Percentiles rank a stretch among this genome's conserved stretches.
Evolutionary conservation across 2,888 invertebrate species (phyloP).

Genomic region (Oxyteleia sp.): DNA sequence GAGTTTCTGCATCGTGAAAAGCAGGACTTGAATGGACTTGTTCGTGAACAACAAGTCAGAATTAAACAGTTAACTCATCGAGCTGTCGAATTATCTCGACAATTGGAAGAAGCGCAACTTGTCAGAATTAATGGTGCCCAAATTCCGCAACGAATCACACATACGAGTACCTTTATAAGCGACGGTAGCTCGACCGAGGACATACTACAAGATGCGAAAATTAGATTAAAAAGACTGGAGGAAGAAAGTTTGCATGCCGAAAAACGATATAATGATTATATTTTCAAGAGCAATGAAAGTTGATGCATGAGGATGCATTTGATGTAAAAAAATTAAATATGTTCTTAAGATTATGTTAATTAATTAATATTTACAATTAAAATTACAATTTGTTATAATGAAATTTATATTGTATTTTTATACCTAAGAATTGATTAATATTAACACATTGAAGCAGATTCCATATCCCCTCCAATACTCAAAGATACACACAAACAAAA

Average conservation of each 20-base stretch:
- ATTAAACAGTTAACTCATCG: constrained; percentile 84
- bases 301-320: too few species aligned
- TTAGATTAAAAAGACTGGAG: constrained; percentile 83
- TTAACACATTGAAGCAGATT: too few species aligned
- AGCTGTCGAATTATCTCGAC: constrained; percentile 81
- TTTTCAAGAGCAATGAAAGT: constrained; percentile 60
- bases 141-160: too few species aligned
- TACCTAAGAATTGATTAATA: too few species aligned
- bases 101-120: constrained; percentile 83
- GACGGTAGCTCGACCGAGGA: constrained; percentile 86
- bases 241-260: constrained; percentile 85
- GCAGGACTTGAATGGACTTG: constrained; percentile 80
- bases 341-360: too few species aligned
- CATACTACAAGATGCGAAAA: constrained; percentile 85
- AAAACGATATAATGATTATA: constrained; percentile 83
- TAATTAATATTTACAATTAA: too few species aligned
- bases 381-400: too few species aligned
- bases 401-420: too few species aligned
- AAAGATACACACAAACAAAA: too few species aligned
- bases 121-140: constrained; percentile 71
- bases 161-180: too few species aligned
- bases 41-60: constrained; percentile 82
- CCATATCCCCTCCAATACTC: too few species aligned
- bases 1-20: constrained; percentile 80
- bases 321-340: too few species aligned